A percentile compares a stretch with the other conserved stretches of the same genome.
phyloP scores from a whole-genome alignment of 2,113 vertebrate genomes.

The Eclectus roratus region DNA sequence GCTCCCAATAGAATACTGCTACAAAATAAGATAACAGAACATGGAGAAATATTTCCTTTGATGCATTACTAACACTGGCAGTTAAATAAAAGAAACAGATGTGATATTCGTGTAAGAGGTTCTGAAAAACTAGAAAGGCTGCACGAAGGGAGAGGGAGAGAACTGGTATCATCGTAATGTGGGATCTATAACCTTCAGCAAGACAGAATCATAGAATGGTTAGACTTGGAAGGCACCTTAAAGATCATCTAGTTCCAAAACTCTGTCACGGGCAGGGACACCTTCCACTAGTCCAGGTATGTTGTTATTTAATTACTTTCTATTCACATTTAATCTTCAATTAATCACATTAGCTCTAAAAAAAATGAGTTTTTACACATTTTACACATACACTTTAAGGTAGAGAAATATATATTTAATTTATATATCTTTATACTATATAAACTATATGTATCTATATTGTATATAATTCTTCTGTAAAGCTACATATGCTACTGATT shows the following conservation, averaged over 20 bases:
- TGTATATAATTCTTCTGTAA: background rate
- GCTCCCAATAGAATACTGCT: background rate
- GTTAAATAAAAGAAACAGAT: background rate
- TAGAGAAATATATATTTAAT: background rate
- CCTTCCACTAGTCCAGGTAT: background rate
- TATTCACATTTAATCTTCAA: background rate
- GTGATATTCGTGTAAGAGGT: background rate
- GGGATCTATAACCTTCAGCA: background rate
- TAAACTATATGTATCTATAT: background rate
- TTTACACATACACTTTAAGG: background rate
- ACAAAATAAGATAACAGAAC: background rate
- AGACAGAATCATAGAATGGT: background rate
- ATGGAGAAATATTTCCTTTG: background rate
- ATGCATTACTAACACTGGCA: background rate
- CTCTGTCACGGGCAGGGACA: background rate
- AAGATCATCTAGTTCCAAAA: background rate
- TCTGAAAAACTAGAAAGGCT: background rate
- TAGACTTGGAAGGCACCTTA: background rate
- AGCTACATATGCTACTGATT: background rate
- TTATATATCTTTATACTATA: background rate
- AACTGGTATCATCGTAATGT: background rate
- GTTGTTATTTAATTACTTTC: background rate
- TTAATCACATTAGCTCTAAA: background rate
- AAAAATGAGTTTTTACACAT: background rate
- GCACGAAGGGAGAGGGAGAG: background rate